Evolutionary conservation across 1,140 invertebrate genomes (phyloP), one percentile per base, ranked within the genome.

Genomic region (Saccostrea glomerata): DNA sequence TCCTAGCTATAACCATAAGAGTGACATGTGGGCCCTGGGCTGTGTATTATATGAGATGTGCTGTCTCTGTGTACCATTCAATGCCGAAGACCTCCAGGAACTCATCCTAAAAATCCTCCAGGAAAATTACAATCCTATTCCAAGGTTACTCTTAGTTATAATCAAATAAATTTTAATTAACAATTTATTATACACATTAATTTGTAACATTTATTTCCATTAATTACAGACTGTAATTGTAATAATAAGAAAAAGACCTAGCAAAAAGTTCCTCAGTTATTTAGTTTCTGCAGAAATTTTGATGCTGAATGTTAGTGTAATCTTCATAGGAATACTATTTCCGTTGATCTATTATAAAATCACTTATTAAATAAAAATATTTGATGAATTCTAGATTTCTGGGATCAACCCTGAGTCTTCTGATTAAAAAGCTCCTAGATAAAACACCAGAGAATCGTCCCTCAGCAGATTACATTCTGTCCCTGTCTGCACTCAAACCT

Each of bases 11-110:
- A 92, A 92, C 87, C 89, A 90, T 77, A 93, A 92, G 56, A 96
- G 95, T 92, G 96, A 96, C 91, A 94, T 96, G 82, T 96, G 96
- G 96, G 94, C 96, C 13, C 90, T 95, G 17, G 96, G 96, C 1
- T 96, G 96, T 93, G 94, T 96, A n/a, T 90, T 96, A 25, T 96
- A 96, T 91, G 95, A 96, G 90, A 90, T 96, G 90, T 93, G 93
- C 70, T 96, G 96, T 91, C 93, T 97, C 4, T 96, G 96, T 84
- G 97, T 97, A 94, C 97, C 97, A 2, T 97, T 97, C 94, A 96
- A 97, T 90, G 97, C 97, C 0, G 95, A 96, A 23, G 97, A 97
- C 94, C 94, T 97, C 13, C 96, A 97, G 12, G 96, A 96, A n/a
- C 94, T 97, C 12, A 96, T 97, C 2, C 96, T 97, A 85, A 97